Base-by-base conservation (phyloP, 1,140 invertebrate genomes). In the Nymphalis io region DNA sequence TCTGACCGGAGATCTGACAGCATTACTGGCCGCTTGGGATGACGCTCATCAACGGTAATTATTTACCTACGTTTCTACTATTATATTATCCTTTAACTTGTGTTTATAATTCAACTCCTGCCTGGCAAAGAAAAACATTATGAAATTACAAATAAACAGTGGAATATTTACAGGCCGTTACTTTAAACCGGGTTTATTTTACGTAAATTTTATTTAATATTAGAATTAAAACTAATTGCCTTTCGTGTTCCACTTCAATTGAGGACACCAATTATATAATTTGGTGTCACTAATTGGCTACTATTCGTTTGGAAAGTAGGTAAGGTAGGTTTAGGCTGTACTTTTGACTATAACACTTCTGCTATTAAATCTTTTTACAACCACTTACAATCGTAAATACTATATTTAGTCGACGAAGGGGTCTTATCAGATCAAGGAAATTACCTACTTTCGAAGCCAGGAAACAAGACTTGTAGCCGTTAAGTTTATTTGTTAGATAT, bases 21-120 rank as follows among this genome's bases (percentile, higher is more conserved):
- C 96, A 57, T 91, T 97, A 72, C 95, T 96, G 72, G 92, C 94
- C 27, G 93, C 95, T 21, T 97, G 95, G 95, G 95, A 96, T 70
- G 95, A 96, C 69, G 94, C 94, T 0, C 94, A 95, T 87, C 93
- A 95, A 88, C 94, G 94, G 96, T 97, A 83, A 94, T 15, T 27
- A 23, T 48, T 48, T 48, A 18, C 15, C n/a, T 42, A 42, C 40
- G 2, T n/a, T 42, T 42, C 1, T n/a, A 42, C 15, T 42, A n/a
- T n/a, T n/a, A n/a, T n/a, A n/a, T n/a, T n/a, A n/a, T n/a, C n/a
- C n/a, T n/a, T n/a, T n/a, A n/a, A n/a, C n/a, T n/a, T n/a, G n/a
- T n/a, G n/a, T n/a, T n/a, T n/a, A n/a, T n/a, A n/a, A n/a, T n/a
- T n/a, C n/a, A n/a, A n/a, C n/a, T n/a, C n/a, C n/a, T n/a, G n/a